Evolutionary conservation across 2,113 vertebrate species (phyloP), one percentile per base, ranked within the genome.

Genomic region (Xiphophorus maculatus): DNA sequence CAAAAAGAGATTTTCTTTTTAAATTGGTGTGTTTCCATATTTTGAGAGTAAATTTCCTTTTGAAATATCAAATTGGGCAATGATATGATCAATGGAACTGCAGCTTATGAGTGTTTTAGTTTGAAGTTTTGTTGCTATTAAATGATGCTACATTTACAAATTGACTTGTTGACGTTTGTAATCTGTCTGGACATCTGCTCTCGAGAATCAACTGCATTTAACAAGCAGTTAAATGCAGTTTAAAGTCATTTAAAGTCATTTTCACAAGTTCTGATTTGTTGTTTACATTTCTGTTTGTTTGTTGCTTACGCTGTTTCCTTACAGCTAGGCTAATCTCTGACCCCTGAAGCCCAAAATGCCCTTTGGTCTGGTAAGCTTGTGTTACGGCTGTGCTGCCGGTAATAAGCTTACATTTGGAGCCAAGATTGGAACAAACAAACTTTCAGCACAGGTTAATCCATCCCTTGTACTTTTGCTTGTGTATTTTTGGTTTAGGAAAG

Each of bases 351-450:
- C 69, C 61, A 27, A 40, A 15, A 61, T 71, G 35, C 32, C 69
- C 69, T n/a, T 37, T 61, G 69, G 69, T 58, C 9, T 40, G 27
- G n/a, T 28, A 40, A 62, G 69, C 54, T 1, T 22, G 58, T 40
- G 54, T 37, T 40, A 48, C 66, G 28, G 54, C 54, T 37, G 66
- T 28, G 22, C 54, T 28, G 32, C 58, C 37, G 42, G 22, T 70
- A 71, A 71, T 62, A 29, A 71, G 69, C 69, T 71, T 62, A 71
- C 4, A 3, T 19, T 71, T 61, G 32, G 32, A 17, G 30, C 67
- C 67, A n/a, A 27, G 35, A 44, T 15, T 29, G 66, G n/a, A 67
- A 27, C 66, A 68, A 68, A 60, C 67, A 69, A 51, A 54, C 67
- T 33, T 35, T 6, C 32, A 62, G 54, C 54, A 12, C 54, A 19